Evolutionary conservation across 2,888 invertebrate genomes (phyloP).

Genomic region (Listrodromus nycthemerus): DNA sequence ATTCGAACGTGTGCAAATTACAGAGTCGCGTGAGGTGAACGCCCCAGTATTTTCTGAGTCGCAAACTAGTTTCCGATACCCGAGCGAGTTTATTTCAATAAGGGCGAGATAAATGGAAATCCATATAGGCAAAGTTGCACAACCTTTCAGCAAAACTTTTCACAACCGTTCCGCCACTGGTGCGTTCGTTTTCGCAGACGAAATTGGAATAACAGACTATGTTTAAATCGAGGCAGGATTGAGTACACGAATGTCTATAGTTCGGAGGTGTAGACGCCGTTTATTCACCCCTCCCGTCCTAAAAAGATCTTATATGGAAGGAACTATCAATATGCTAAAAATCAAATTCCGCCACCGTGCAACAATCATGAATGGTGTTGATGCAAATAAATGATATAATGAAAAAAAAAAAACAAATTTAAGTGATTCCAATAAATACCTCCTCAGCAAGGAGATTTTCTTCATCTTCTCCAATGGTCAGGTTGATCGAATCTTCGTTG

Average conservation of each 20-base stretch:
- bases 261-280: too few relatives aligned
- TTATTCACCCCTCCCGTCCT: neutral
- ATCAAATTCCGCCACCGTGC: too few relatives aligned
- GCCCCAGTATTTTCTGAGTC: neutral
- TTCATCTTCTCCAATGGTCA: slow-evolving; percentile 93
- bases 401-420: neutral
- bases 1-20: neutral
- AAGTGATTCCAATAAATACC: slow-evolving; percentile 85
- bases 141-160: neutral
- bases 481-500: slow-evolving; percentile 92
- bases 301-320: neutral
- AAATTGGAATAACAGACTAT: neutral
- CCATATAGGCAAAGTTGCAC: neutral
- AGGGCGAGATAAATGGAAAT: too few relatives aligned
- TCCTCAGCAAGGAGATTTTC: slow-evolving; percentile 91
- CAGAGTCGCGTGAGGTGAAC: neutral
- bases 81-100: too few relatives aligned
- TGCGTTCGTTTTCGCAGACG: neutral
- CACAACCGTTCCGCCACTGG: neutral
- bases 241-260: too few relatives aligned
- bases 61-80: neutral
- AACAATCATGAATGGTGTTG: too few relatives aligned
- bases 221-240: too few relatives aligned
- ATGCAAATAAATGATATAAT: too few relatives aligned
- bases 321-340: neutral